Base-by-base conservation (phyloP, 2,888 invertebrate species). In the Napeogenes sylphis region DNA sequence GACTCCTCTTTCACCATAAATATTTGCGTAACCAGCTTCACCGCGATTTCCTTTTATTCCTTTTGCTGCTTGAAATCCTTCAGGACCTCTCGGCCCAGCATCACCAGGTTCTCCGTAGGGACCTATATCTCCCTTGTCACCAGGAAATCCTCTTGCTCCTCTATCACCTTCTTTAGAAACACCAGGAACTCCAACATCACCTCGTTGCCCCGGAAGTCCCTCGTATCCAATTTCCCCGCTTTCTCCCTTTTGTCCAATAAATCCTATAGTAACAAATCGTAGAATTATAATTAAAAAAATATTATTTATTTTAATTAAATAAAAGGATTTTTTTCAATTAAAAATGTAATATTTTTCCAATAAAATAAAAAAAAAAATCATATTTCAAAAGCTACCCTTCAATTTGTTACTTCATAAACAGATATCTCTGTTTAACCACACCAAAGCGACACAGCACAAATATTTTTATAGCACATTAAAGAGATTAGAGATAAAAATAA, bases 131-230 rank as follows among this genome's bases (percentile, higher is more conserved):
- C 96, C 96, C 33, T 88, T 91, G 56, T 92, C 81, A 45, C 96
- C 96, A 1, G 90, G 83, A 68, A 92, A 91, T 4, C 96, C 96
- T 80, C 94, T 94, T 10, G 86, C 77, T 14, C 96, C 96, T 38
- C 71, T 71, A 21, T 73, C 69, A 0, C 90, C 90, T 58, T 61
- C 81, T 61, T 66, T 73, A 33, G 88, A 85, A 47, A 74, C 77
- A 58, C 92, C 92, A 33, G 77, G 70, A 4, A 72, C 69, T 55
- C 92, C 92, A 68, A 71, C 70, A 56, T 86, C 82, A 59, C 92
- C 89, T 63, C 71, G 72, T 35, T 72, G 61, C 21, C 89, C 90
- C 45, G 79, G 78, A 13, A 74, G 70, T 12, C 90, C 90, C 47
- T 83, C 80, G 55, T 77, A 82, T 46, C 90, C 90, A 62, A 70